Conservation (phyloP, 2,888 invertebrate genomes). For the Drosophila fulvimacula region DNA sequence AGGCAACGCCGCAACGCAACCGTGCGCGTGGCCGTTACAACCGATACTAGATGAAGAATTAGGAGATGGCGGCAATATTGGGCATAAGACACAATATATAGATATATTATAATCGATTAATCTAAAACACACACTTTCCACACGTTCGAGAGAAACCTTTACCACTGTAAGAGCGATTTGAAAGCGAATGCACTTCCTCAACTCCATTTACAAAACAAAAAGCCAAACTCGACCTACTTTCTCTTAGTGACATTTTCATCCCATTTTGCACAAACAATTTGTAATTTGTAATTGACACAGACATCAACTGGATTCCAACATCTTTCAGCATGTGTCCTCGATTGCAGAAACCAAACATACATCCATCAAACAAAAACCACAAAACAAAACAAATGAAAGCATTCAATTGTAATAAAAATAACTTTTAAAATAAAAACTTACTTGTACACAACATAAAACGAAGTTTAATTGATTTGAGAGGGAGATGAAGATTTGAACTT, state of each 20-base stretch:
- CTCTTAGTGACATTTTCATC: constrained; percentile 64
- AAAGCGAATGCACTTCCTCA: not conserved
- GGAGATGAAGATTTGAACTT: not conserved
- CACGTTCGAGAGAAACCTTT: constrained; percentile 12
- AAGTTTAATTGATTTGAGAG: not conserved
- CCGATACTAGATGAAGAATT: constrained; percentile 75
- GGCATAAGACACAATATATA: constrained; percentile 57
- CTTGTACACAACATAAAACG: constrained; percentile 47
- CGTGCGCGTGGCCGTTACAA: constrained; percentile 84
- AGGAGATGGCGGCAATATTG: constrained; percentile 4
- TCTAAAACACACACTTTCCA: constrained; percentile 40
- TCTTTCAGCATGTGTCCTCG: constrained; percentile 31
- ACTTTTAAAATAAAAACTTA: constrained; percentile 71
- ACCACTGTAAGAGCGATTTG: constrained; percentile 14
- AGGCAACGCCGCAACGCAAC: constrained; percentile 82
- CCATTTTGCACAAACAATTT: constrained; percentile 55
- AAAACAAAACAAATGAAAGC: constrained; percentile 21
- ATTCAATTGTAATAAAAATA: constrained; percentile 69
- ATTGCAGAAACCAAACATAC: constrained; percentile 21
- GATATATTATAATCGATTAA: constrained; percentile 40
- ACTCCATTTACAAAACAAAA: constrained; percentile 5
- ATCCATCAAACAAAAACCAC: constrained; percentile 1
- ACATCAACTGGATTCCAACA: constrained; percentile 7
- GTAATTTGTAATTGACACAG: constrained; percentile 30
- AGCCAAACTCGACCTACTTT: constrained; percentile 15